Base-by-base conservation (phyloP, 2,888 invertebrate species). In the Choristoneura rosaceana region DNA sequence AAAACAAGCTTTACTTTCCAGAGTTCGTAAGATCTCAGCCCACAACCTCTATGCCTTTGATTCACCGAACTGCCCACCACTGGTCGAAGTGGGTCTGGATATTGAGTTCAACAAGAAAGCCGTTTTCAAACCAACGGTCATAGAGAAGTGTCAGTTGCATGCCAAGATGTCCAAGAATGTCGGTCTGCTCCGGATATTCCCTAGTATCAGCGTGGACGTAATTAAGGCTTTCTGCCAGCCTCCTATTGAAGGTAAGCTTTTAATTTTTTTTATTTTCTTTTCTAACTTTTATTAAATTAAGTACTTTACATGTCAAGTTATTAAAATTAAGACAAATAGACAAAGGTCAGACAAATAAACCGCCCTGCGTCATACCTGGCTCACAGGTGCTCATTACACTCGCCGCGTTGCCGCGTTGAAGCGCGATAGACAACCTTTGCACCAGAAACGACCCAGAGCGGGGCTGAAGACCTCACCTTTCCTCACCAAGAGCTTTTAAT, bases 151-250 rank as follows among this genome's bases (percentile, higher is more conserved):
- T 81, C 86, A 91, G 9, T 96, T 98, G 0, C 96, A 97, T 80
- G 95, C 96, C 0, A 94, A 95, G 14, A 94, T 99, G 85, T 97
- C 97, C 81, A 95, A 96, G 76, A 97, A 99, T 86, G 99, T 99
- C 2, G 98, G 97, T 0, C 88, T 99, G 33, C 87, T 99, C 59
- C 95, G 98, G 14, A 95, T 99, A 80, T 99, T 99, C 85, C 99
- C 99, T 0, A 98, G 98, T 76, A 98, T 99, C 81, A 97, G 98
- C 10, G 93, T 95, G 0, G 96, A 96, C 55, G 97, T 98, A 33
- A 95, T 97, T 1, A 94, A 90, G 76, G 96, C 97, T 0, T 96
- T 97, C 82, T 90, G 97, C 50, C 95, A 96, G 77, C 96, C 97
- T 2, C 97, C 98, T 14, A 97, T 97, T 74, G 92, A 94, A 80